Conservation (phyloP, 2,888 invertebrate genomes). For the Eustalomyia histrio region DNA sequence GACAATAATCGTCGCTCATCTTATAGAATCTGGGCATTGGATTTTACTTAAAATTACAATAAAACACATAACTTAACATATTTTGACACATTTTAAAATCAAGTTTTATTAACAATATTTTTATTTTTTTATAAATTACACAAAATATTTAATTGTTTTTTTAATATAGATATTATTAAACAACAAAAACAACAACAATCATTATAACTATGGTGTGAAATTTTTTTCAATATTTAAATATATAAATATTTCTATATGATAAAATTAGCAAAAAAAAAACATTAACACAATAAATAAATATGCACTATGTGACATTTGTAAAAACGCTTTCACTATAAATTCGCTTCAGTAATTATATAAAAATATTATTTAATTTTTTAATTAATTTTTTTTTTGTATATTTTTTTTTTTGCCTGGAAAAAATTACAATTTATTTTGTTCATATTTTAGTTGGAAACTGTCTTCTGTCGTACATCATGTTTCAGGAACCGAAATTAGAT, state of each 20-base stretch:
- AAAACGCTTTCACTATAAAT: neutral
- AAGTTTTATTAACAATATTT: neutral
- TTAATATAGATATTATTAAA: too few relatives aligned
- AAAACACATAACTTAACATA: neutral
- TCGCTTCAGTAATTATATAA: conserved; percentile 7
- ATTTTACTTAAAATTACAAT: neutral
- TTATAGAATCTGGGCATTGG: too few relatives aligned
- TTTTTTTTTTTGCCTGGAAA: neutral
- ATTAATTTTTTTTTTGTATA: neutral
- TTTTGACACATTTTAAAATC: neutral
- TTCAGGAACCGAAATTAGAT: too few relatives aligned
- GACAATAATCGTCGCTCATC: too few relatives aligned
- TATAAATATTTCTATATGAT: too few relatives aligned
- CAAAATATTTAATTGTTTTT: neutral
- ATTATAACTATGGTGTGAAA: too few relatives aligned
- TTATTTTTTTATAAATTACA: neutral
- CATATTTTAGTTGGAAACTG: neutral
- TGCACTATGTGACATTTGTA: too few relatives aligned
- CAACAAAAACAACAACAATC: too few relatives aligned
- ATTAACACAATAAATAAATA: too few relatives aligned
- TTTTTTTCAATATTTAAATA: too few relatives aligned
- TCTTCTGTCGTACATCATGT: too few relatives aligned
- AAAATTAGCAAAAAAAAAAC: too few relatives aligned
- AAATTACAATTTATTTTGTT: neutral
- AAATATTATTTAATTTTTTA: neutral